Percentiles rank a stretch among this genome's conserved stretches.
Evolutionary conservation across 2,797 vertebrate genomes (phyloP).

Genomic region (Neosalanx taihuensis): DNA sequence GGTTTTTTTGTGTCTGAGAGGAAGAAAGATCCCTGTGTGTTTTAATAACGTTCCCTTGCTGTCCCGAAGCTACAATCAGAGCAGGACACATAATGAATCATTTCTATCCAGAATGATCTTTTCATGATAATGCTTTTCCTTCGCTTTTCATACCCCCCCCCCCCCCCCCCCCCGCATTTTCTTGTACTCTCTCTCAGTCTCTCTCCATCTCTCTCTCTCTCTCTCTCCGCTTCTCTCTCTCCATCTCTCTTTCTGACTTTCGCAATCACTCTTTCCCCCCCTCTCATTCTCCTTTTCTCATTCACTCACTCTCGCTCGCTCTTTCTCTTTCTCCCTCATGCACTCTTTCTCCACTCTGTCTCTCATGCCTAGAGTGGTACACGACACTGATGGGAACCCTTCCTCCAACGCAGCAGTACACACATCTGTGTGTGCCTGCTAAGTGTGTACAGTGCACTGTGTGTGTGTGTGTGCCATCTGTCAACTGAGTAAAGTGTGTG

Average conservation of each 20-base stretch:
- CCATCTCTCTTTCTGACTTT: background rate
- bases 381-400: conserved; percentile 7
- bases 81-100: background rate
- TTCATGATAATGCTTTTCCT: background rate
- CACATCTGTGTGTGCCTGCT: conserved; percentile 30
- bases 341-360: background rate
- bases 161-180: background rate
- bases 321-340: background rate
- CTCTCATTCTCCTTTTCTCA: no score
- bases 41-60: background rate
- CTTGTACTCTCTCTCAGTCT: no score
- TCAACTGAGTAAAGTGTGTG: conserved; percentile 16
- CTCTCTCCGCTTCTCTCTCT: background rate
- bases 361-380: background rate
- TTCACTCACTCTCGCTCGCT: background rate
- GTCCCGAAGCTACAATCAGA: background rate
- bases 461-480: conserved; percentile 25
- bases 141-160: background rate
- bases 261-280: no score
- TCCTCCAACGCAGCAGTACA: background rate
- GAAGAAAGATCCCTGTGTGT: background rate
- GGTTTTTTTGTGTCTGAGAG: background rate
- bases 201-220: no score
- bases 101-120: background rate
- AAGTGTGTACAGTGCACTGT: background rate